Base-by-base conservation (phyloP, 1,140 invertebrate species). In the Nephila pilipes region DNA sequence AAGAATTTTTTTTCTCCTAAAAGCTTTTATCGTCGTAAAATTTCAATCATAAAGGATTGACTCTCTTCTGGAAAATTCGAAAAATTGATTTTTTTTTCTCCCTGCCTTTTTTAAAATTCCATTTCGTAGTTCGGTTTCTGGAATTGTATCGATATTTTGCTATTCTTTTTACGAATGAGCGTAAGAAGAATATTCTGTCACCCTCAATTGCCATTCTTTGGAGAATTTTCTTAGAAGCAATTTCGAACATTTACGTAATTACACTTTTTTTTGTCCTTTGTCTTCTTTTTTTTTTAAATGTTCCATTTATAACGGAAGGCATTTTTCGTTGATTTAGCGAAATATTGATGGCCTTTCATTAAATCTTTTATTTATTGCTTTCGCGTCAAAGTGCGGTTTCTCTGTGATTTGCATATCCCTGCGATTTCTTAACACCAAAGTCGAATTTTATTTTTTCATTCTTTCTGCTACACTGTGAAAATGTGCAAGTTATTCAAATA, bases 21-120 rank as follows among this genome's bases (percentile, higher is more conserved):
- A 85, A 85, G 83, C n/a, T 32, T 58, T 57, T 85, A 25, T 20
- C 29, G 16, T 18, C 65, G 46, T 79, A 79, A 75, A 90, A 90
- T 90, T 90, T 90, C 87, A 90, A 90, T 90, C 87, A 90, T 32
- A 90, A 90, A 90, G 87, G 36, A 90, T 80, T 90, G 65, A 80
- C 54, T 20, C 36, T 57, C 65, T 58, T 80, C 18, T 18, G 32
- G n/a, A 90, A 90, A 79, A 3, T 57, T 22, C 54, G 22, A 32
- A 85, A 32, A 25, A 81, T 81, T 81, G 38, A 81, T 81, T 46
- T 80, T 46, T 80, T 32, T 38, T 38, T 25, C n/a, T 69, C n/a
- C 1, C 32, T 32, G 29, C 12, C 25, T 85, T 85, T 55, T 32
- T 80, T 80, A 46, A 46, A 46, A 46, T 46, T 46, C 46, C 36